A percentile compares a stretch with the other conserved stretches of the same genome.
These are phyloP conservation scores for Hiodon tergisus DNA, from an alignment of 2,113 vertebrate species.

Conservation along the genomic window DNA sequence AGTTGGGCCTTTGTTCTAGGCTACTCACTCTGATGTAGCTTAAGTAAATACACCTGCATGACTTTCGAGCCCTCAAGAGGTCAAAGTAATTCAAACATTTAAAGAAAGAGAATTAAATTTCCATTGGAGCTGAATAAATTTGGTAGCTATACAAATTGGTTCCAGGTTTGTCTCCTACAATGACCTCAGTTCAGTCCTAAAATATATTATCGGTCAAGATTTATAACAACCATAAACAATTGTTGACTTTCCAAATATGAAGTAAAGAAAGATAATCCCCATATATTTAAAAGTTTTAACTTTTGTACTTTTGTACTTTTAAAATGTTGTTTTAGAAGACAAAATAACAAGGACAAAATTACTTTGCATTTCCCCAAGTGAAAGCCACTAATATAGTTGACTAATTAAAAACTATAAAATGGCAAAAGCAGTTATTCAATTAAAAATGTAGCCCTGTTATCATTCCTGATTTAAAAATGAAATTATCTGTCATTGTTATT, in stretches of 20 bases:
- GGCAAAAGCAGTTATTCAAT: no score
- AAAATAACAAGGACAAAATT: background rate
- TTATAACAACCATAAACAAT: constrained; percentile 52
- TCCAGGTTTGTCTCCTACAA: constrained; percentile 66
- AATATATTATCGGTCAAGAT: constrained; percentile 58
- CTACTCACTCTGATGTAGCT: constrained; percentile 69
- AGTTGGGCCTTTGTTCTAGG: constrained; percentile 61
- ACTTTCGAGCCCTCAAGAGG: constrained; percentile 60
- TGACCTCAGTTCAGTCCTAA: constrained; percentile 51
- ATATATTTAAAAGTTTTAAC: constrained; percentile 11
- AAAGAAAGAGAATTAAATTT: constrained; percentile 78
- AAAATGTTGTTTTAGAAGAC: constrained; percentile 32
- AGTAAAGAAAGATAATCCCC: constrained; percentile 59
- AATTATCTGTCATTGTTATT: constrained; percentile 60
- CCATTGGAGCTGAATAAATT: constrained; percentile 72
- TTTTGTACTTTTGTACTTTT: constrained; percentile 35
- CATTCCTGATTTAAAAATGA: constrained; percentile 66
- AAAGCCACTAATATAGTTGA: background rate
- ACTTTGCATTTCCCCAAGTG: no score
- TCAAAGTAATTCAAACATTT: constrained; percentile 80
- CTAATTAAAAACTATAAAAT: no score
- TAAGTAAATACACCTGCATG: constrained; percentile 73
- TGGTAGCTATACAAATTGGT: constrained; percentile 71
- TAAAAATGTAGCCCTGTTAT: constrained; percentile 28
- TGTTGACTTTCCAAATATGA: constrained; percentile 51